A percentile compares a stretch with the other conserved stretches of the same genome.
Evolutionary conservation across 2,113 vertebrate species (phyloP).

Genomic region (Odocoileus virginianus): DNA sequence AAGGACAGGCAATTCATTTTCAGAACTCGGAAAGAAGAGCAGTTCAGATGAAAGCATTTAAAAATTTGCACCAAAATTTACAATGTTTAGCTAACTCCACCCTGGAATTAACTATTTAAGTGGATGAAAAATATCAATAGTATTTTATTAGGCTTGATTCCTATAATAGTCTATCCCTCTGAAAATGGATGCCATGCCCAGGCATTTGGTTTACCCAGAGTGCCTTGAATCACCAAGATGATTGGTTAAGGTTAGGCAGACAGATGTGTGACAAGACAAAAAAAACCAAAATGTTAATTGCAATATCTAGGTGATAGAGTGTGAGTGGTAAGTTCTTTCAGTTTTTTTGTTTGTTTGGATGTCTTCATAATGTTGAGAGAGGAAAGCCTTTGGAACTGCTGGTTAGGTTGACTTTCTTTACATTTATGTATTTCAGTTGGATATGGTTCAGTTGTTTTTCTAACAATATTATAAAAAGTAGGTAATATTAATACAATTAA

Average conservation of each 20-base stretch:
- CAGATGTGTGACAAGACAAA: neutral
- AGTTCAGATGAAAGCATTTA: neutral
- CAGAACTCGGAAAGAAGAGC: constrained; percentile 2
- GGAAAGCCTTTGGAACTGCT: neutral
- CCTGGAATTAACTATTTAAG: neutral
- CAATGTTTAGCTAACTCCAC: neutral
- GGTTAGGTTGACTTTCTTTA: neutral
- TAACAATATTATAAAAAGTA: neutral
- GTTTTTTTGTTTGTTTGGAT: neutral
- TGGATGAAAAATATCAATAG: neutral
- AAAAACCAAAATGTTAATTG: neutral
- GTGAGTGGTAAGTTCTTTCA: neutral
- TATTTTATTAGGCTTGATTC: neutral
- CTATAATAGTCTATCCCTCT: neutral
- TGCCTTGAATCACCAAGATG: neutral
- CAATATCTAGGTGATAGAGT: neutral
- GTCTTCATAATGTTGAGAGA: neutral
- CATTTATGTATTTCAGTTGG: neutral
- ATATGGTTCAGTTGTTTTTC: neutral
- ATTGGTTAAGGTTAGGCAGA: neutral
- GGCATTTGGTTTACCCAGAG: neutral
- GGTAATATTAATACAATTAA: neutral
- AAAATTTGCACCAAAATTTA: neutral
- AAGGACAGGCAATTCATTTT: neutral
- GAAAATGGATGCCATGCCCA: neutral